These are phyloP conservation scores for Alsophila aescularia DNA, from an alignment of 2,888 invertebrate species.

Conservation along the genomic window DNA sequence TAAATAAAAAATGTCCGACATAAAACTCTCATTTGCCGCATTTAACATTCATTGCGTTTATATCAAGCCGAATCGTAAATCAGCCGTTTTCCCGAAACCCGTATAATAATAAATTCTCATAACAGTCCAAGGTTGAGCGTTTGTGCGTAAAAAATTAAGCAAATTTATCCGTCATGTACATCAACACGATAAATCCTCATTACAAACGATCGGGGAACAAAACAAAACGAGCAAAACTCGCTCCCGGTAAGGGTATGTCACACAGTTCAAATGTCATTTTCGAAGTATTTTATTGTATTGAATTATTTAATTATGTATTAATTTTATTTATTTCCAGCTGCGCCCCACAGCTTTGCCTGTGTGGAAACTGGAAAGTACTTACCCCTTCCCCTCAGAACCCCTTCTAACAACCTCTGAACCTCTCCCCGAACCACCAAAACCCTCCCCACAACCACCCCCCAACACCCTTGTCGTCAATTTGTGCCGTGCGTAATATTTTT, in stretches of 20 bases:
- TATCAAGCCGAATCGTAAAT: conserved; percentile 25
- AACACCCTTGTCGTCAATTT: too few relatives aligned
- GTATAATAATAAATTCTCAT: conserved; percentile 33
- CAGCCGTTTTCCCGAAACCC: conserved; percentile 25
- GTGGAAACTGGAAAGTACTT: too few relatives aligned
- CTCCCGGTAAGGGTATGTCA: conserved; percentile 9
- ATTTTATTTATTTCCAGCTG: too few relatives aligned
- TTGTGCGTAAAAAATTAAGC: conserved; percentile 40
- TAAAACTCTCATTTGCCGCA: conserved; percentile 27
- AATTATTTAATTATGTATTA: too few relatives aligned
- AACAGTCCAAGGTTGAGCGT: conserved; percentile 30
- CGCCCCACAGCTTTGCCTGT: too few relatives aligned
- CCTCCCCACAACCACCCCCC: too few relatives aligned
- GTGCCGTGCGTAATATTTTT: too few relatives aligned
- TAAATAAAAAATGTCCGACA: conserved; percentile 13
- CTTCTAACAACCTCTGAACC: too few relatives aligned
- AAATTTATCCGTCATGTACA: conserved; percentile 48
- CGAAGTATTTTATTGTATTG: too few relatives aligned
- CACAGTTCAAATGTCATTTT: too few relatives aligned
- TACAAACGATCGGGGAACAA: conserved; percentile 49
- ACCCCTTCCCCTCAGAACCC: too few relatives aligned
- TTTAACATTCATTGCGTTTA: conserved; percentile 27
- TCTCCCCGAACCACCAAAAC: too few relatives aligned
- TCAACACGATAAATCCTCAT: conserved; percentile 53
- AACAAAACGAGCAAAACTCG: conserved; percentile 53